Percentiles rank a stretch among this genome's conserved stretches.
These are phyloP conservation scores for Scaptomyza reducta DNA, from an alignment of 2,888 invertebrate genomes.

Conservation along the genomic window DNA sequence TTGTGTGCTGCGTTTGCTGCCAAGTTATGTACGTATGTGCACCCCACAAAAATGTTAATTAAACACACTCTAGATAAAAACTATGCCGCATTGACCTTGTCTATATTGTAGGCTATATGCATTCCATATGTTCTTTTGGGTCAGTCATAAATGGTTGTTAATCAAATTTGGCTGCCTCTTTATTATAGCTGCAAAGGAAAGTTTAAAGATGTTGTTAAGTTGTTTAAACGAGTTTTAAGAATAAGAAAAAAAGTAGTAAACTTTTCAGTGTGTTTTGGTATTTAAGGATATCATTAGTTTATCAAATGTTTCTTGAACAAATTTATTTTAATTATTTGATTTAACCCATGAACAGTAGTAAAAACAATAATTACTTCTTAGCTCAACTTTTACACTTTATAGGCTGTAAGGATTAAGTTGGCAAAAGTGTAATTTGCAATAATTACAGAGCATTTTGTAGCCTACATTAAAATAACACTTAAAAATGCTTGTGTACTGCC, in stretches of 20 bases:
- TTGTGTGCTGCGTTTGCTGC: constrained; percentile 27
- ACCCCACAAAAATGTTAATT: constrained; percentile 65
- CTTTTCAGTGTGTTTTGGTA: too few species aligned
- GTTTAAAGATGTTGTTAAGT: too few species aligned
- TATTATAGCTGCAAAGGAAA: background rate
- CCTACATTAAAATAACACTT: background rate
- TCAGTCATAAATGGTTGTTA: constrained; percentile 1
- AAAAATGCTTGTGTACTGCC: constrained; percentile 3
- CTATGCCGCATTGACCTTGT: constrained; percentile 51
- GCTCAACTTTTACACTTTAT: background rate
- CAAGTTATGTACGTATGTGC: constrained; percentile 16
- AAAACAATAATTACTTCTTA: too few species aligned
- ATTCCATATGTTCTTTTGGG: constrained; percentile 12
- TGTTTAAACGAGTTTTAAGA: too few species aligned
- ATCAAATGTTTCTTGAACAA: too few species aligned
- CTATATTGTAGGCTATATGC: constrained; percentile 11
- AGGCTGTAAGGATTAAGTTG: background rate
- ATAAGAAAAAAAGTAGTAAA: too few species aligned
- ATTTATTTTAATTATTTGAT: too few species aligned
- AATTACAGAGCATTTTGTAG: constrained; percentile 1
- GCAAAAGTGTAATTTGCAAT: background rate
- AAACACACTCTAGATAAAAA: constrained; percentile 33
- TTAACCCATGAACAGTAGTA: too few species aligned
- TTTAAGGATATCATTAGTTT: too few species aligned
- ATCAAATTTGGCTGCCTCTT: background rate